Base-by-base conservation (phyloP, 2,797 vertebrate species). In the Epinephelus awoara region DNA sequence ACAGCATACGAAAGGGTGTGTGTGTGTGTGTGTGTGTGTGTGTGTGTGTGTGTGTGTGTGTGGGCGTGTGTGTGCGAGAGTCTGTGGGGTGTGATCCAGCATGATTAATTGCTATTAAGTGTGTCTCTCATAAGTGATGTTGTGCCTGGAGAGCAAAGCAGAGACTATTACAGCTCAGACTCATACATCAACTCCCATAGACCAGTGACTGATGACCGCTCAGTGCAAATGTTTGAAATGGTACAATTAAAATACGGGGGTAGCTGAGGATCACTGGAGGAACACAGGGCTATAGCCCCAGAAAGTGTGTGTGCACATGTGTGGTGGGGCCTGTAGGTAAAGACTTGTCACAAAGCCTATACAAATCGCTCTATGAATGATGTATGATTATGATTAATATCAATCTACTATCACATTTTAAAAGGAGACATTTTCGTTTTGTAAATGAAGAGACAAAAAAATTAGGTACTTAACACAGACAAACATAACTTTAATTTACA, bases 101-200 rank as follows among this genome's bases (percentile, higher is more conserved):
- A 89, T 97, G 96, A 97, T 96, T 96, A 97, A 97, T 96, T 96
- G 95, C 95, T 94, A 95, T 95, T 90, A 90, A 91, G 87, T 95
- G 95, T 82, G 69, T 95, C 94, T 85, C 85, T 96, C 95, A 95
- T 96, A 97, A 96, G 95, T 96, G 96, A 96, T 95, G 95, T 92
- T 95, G 94, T 95, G 96, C 91, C 90, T 95, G 93, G 94, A 93
- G 94, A 95, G 95, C 95, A 95, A 93, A 95, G 95, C 95, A 87
- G 88, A 84, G 87, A 89, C 95, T 90, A 88, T 96, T 96, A 93
- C 95, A 95, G 93, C 92, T 92, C 94, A 95, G 94, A 94, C 93
- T 93, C 92, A 96, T 95, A 94, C 93, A 96, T 97, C 96, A 97
- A 93, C 90, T 80, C 83, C 83, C 68, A 81, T 71, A 93, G 93